Evolutionary conservation across 2,888 invertebrate genomes (phyloP), one percentile per base, ranked within the genome.

Genomic region (Gastracanthus pulcherrimus): DNA sequence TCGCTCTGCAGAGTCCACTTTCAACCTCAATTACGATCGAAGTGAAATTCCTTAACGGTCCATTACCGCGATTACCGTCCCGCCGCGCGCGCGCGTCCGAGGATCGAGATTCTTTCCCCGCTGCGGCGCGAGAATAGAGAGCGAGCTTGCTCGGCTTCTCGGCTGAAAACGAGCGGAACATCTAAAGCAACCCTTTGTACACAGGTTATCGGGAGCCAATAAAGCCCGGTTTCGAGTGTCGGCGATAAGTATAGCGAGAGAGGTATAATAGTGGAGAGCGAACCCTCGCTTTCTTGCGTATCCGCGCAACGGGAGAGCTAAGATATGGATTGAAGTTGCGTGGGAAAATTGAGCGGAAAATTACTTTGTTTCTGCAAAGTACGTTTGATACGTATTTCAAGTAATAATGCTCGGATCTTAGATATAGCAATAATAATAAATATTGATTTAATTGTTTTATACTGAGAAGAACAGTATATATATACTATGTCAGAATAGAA

Each of bases 171-270:
- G 72, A 38, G 38, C n/a, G 78, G 58, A 62, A 77, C 70, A 81
- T 80, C 80, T 78, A 72, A 77, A 74, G 71, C 78, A 75, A 72
- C 62, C 66, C 66, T 55, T 79, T 72, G 7, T 36, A 34, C 23
- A 48, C 34, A n/a, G 34, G 31, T 31, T 64, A 66, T 72, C 41
- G 31, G 19, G n/a, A 67, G 36, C 13, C 64, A 64, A 71, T 75
- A 45, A 62, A 19, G 55, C 29, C n/a, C 1, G 82, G 84, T 80
- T 83, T 85, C 81, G 58, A 82, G 83, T 80, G 82, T 75, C 84
- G 77, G 81, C 80, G 83, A 85, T 85, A 82, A 85, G 84, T 84
- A 82, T 80, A 77, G 74, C 36, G 64, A 29, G n/a, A n/a, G n/a
- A n/a, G n/a, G n/a, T n/a, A n/a, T n/a, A n/a, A n/a, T n/a, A n/a